Conservation (phyloP, 1,140 invertebrate genomes). For the Arctopsyche grandis region DNA sequence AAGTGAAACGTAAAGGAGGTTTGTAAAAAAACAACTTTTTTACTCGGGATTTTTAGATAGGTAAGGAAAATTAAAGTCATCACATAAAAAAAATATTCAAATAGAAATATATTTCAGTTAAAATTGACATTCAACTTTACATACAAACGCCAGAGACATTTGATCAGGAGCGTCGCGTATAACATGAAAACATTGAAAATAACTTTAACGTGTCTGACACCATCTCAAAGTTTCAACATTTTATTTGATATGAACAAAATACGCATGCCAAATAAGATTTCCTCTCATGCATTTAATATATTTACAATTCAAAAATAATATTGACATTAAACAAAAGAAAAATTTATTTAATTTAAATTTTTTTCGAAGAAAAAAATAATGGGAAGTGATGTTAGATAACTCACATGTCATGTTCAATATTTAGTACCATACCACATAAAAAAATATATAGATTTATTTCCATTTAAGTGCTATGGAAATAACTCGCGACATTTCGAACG, state of each 20-base stretch:
- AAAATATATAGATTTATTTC: slow-evolving; percentile 17
- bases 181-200: slow-evolving; percentile 28
- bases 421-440: slow-evolving; percentile 14
- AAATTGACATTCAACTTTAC: slow-evolving; percentile 54
- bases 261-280: slow-evolving; percentile 21
- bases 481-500: neutral
- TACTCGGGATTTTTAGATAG: too few species aligned
- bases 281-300: slow-evolving; percentile 14
- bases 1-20: too few species aligned
- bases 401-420: neutral
- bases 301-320: slow-evolving; percentile 10
- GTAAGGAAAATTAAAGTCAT: too few species aligned
- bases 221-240: slow-evolving; percentile 21
- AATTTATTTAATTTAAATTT: neutral
- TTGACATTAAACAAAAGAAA: neutral
- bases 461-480: neutral
- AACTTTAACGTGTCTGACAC: slow-evolving; percentile 38
- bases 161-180: neutral
- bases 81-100: slow-evolving; percentile 47
- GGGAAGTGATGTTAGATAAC: neutral
- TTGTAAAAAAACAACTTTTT: too few species aligned
- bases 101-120: slow-evolving; percentile 53
- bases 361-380: neutral
- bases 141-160: slow-evolving; percentile 20
- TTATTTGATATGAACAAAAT: slow-evolving; percentile 39